Conservation (phyloP, 2,113 vertebrate species). For the Tupaia tana region DNA sequence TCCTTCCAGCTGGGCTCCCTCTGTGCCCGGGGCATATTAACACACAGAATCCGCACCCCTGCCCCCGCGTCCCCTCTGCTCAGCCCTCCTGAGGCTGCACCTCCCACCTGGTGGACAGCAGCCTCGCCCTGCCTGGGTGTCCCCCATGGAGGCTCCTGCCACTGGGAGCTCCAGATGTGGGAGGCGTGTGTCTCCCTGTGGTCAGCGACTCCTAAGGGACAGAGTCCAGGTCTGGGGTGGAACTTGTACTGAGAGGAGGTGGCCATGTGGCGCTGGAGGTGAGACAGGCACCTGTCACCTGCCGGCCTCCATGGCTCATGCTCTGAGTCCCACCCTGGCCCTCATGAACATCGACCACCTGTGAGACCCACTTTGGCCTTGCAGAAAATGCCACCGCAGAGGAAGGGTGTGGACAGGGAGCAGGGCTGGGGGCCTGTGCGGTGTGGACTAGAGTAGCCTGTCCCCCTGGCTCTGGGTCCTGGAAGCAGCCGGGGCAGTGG, state of each 20-base stretch:
- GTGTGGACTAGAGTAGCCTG: neutral
- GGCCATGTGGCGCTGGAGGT: no score
- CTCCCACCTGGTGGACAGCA: neutral
- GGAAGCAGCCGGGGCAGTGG: neutral
- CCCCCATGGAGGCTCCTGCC: neutral
- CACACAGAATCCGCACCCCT: neutral
- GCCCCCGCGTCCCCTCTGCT: rapidly evolving
- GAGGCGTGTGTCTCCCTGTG: no score
- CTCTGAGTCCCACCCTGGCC: neutral
- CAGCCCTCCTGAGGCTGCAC: neutral
- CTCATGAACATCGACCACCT: no score
- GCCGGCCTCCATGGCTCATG: neutral
- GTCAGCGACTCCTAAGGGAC: neutral
- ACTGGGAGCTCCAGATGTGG: rapidly evolving
- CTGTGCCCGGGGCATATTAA: neutral
- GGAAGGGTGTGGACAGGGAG: neutral
- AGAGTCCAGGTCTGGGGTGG: neutral
- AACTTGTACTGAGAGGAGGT: neutral
- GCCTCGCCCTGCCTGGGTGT: no score
- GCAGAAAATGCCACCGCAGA: neutral
- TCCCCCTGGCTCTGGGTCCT: no score
- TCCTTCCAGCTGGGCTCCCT: neutral
- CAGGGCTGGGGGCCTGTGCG: rapidly evolving
- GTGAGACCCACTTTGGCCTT: neutral
- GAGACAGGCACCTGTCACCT: no score